phyloP scores from a whole-genome alignment of 2,113 vertebrate genomes.

The Mellivora capensis region DNA sequence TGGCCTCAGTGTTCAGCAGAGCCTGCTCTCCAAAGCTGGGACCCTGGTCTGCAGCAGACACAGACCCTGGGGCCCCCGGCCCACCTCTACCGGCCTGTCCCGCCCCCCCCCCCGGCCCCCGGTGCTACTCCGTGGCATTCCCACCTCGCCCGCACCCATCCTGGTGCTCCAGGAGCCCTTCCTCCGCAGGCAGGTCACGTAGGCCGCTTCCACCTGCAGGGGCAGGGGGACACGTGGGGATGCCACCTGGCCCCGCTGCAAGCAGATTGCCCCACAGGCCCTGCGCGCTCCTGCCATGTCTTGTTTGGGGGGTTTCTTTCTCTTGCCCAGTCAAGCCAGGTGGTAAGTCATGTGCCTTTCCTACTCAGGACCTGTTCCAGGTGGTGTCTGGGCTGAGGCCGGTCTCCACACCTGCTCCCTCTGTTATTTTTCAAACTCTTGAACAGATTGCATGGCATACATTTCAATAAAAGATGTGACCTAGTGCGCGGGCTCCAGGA shows the following conservation, averaged over 20 bases:
- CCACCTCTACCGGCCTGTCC: neutral
- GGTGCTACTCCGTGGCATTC: slow-evolving; percentile 11
- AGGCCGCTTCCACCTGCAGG: slow-evolving; percentile 32
- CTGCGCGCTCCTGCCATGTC: neutral
- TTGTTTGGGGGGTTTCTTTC: neutral
- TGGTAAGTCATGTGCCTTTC: slow-evolving; percentile 68
- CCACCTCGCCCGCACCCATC: fast-evolving
- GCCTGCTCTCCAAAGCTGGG: neutral
- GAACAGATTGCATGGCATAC: neutral
- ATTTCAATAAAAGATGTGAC: neutral
- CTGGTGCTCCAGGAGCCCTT: neutral
- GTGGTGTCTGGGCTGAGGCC: neutral
- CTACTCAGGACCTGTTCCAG: slow-evolving; percentile 38
- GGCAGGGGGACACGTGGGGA: neutral
- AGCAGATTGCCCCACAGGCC: neutral
- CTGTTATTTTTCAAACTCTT: neutral
- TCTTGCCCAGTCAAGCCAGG: neutral
- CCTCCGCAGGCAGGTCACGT: slow-evolving; percentile 12
- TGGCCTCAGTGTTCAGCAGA: neutral
- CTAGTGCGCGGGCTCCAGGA: neutral
- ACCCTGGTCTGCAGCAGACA: neutral
- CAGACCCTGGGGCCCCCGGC: neutral
- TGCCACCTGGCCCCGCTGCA: neutral
- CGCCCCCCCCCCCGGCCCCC: neutral
- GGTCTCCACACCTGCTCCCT: neutral